Evolutionary conservation across 2,113 vertebrate genomes (phyloP).

Genomic region (Lates calcarifer): DNA sequence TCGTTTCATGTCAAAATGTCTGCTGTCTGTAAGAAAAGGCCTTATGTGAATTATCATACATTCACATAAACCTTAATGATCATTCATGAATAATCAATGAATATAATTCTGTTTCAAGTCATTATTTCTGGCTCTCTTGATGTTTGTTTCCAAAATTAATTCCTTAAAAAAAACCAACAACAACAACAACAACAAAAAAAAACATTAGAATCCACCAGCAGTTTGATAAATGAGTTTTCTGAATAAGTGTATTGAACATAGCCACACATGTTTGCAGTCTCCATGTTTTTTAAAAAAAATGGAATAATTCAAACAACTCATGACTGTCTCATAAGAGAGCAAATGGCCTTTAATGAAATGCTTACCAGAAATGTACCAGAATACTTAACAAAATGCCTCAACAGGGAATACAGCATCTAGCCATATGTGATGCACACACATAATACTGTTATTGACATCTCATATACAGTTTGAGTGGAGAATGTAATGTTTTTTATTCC

Average conservation of each 20-base stretch:
- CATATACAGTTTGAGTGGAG: conserved; percentile 77
- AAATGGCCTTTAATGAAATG: conserved; percentile 71
- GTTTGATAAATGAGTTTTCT: not conserved
- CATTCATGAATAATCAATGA: not conserved
- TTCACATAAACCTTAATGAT: not conserved
- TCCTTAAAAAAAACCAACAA: not conserved
- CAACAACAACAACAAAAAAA: too few relatives aligned
- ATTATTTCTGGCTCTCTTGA: not conserved
- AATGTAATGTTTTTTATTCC: conserved; percentile 43
- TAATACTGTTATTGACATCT: conserved; percentile 81
- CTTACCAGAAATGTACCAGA: conserved; percentile 76
- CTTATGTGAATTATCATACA: not conserved
- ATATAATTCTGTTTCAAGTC: not conserved
- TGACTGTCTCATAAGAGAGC: conserved; percentile 56
- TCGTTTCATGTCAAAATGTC: not conserved
- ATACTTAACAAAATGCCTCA: conserved; percentile 81
- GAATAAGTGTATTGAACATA: conserved; percentile 24
- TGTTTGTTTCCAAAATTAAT: not conserved
- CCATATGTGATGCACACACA: conserved; percentile 73
- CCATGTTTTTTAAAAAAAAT: conserved; percentile 60
- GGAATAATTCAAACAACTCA: conserved; percentile 77
- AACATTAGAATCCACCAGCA: not conserved
- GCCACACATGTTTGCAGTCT: conserved; percentile 41
- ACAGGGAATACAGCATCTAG: conserved; percentile 78
- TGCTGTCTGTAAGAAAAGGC: not conserved